Conservation (phyloP, 2,888 invertebrate species). For the Harmothoe impar region DNA sequence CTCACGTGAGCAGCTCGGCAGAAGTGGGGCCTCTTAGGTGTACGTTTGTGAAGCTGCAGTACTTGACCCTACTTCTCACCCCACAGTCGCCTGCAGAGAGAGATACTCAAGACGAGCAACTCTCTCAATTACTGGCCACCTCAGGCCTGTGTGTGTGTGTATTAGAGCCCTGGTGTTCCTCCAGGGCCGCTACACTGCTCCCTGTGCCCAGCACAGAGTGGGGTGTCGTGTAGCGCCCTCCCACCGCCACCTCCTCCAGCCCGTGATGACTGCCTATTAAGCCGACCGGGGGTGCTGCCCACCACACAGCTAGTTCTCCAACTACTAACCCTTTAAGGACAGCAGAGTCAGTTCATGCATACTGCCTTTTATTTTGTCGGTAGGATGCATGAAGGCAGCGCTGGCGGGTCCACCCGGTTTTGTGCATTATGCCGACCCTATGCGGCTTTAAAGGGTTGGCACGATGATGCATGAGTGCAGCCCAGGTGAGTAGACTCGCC, state of each 20-base stretch:
- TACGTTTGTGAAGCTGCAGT: background rate
- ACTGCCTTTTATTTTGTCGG: no score
- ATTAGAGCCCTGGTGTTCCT: background rate
- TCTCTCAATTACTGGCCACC: background rate
- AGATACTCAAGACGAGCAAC: background rate
- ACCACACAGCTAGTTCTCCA: background rate
- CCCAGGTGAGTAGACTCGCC: no score
- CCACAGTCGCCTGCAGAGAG: background rate
- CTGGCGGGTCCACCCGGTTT: no score
- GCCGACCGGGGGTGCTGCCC: background rate
- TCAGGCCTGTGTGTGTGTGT: background rate
- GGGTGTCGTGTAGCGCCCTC: slow-evolving; percentile 14
- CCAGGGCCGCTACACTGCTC: background rate
- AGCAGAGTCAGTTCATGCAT: no score
- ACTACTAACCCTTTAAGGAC: background rate
- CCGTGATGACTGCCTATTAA: background rate
- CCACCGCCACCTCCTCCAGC: background rate
- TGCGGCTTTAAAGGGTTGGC: no score
- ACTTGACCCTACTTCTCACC: background rate
- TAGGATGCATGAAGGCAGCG: no score
- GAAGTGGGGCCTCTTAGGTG: background rate
- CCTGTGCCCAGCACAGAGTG: background rate
- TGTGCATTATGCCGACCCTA: background rate
- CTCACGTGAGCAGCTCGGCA: no score
- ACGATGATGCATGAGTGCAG: background rate